phyloP scores from a whole-genome alignment of 2,797 vertebrate species.

The Lacerta agilis region DNA sequence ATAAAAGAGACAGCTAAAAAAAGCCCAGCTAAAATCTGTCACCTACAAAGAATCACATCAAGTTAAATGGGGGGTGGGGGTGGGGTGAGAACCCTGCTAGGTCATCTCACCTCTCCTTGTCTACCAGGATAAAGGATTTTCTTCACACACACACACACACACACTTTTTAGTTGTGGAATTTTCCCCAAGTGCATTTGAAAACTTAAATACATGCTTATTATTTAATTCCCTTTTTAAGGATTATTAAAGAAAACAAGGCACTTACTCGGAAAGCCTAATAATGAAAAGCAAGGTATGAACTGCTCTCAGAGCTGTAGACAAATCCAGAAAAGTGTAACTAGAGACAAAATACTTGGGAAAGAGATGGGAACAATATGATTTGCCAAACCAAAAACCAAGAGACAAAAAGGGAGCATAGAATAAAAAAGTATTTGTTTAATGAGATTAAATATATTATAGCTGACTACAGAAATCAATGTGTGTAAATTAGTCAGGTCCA shows the following conservation, averaged over 20 bases:
- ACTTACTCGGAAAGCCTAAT: background rate
- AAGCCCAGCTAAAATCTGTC: conserved; percentile 34
- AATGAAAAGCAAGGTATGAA: background rate
- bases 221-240: background rate
- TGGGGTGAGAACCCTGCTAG: conserved; percentile 14
- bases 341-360: conserved; percentile 9
- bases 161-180: conserved; percentile 10
- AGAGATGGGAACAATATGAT: conserved; percentile 13
- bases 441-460: background rate
- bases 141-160: background rate
- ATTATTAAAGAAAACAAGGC: background rate
- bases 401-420: conserved; percentile 16
- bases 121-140: conserved; percentile 26
- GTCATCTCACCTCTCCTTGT: conserved; percentile 38
- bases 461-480: background rate
- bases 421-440: conserved; percentile 20
- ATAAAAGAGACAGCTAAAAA: conserved; percentile 28
- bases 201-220: background rate
- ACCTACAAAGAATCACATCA: conserved; percentile 16
- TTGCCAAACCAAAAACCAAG: conserved; percentile 23
- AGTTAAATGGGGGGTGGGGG: accelerated
- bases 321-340: background rate
- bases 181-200: conserved; percentile 36
- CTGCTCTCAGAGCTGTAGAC: background rate
- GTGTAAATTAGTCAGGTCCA: too few relatives aligned